Conservation (phyloP, 2,888 invertebrate genomes). For the Lasioglossum figueresi region DNA sequence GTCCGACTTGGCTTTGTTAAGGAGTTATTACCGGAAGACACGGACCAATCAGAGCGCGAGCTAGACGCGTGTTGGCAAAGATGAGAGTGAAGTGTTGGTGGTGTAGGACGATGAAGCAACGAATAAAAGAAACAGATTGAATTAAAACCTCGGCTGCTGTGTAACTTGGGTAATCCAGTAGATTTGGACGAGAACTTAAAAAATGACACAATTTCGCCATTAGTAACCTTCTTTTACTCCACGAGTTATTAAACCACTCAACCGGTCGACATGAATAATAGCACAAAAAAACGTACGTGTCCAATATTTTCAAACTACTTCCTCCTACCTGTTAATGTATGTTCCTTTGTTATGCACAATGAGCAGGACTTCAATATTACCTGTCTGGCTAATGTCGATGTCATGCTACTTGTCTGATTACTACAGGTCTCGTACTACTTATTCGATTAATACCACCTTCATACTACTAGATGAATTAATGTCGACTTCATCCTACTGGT, state of each 20-base stretch:
- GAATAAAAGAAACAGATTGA: too few relatives aligned
- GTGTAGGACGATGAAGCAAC: too few relatives aligned
- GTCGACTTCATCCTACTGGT: background rate
- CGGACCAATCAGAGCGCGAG: too few relatives aligned
- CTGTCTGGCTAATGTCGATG: background rate
- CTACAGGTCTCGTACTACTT: background rate
- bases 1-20: too few relatives aligned
- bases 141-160: too few relatives aligned
- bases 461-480: conserved; percentile 5
- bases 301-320: background rate
- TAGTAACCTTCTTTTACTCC: background rate
- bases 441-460: background rate
- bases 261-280: background rate
- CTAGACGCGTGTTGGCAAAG: too few relatives aligned
- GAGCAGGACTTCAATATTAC: background rate
- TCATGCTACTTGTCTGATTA: background rate
- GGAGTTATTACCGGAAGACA: too few relatives aligned
- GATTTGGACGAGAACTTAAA: too few relatives aligned
- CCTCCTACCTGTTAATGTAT: background rate
- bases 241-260: background rate
- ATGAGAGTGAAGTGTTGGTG: too few relatives aligned
- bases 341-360: background rate
- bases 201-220: background rate
- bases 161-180: too few relatives aligned
- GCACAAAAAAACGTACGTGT: background rate